Percentiles rank a stretch among this genome's conserved stretches.
Evolutionary conservation across 2,113 vertebrate species (phyloP).

Genomic region (Andinoacara biseriatus): DNA sequence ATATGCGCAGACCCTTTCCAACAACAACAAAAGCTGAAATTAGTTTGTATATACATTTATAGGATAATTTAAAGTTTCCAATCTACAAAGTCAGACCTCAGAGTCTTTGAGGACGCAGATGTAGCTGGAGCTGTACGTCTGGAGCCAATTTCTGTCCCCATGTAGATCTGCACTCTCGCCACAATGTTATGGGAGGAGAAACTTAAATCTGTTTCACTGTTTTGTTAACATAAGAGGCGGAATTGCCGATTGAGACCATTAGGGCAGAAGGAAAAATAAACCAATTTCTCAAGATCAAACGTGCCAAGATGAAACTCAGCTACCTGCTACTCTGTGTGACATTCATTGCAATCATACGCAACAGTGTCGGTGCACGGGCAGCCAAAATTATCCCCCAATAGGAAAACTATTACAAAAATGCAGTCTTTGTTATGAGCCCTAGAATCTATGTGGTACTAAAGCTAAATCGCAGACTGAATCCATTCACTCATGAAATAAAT

Average conservation of each 20-base stretch:
- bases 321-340: background rate
- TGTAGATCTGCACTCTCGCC: conserved; percentile 55
- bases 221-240: conserved; percentile 54
- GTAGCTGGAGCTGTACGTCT: conserved; percentile 53
- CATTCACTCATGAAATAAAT: conserved; percentile 52
- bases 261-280: conserved; percentile 58
- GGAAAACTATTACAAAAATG: background rate
- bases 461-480: conserved; percentile 11
- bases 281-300: conserved; percentile 15
- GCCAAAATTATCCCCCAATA: background rate
- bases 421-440: background rate
- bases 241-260: conserved; percentile 52
- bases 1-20: background rate
- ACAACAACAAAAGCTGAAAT: conserved; percentile 52
- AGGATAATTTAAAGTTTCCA: conserved; percentile 72
- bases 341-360: background rate
- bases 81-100: conserved; percentile 76
- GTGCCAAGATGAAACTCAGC: background rate
- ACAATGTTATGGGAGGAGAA: conserved; percentile 67
- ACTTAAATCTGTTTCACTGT: conserved; percentile 57
- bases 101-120: conserved; percentile 75
- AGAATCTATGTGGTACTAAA: background rate
- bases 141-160: conserved; percentile 69
- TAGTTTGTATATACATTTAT: conserved; percentile 66
- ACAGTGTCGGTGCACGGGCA: background rate